Evolutionary conservation across 1,140 invertebrate species (phyloP).

Genomic region (Contarinia nasturtii): DNA sequence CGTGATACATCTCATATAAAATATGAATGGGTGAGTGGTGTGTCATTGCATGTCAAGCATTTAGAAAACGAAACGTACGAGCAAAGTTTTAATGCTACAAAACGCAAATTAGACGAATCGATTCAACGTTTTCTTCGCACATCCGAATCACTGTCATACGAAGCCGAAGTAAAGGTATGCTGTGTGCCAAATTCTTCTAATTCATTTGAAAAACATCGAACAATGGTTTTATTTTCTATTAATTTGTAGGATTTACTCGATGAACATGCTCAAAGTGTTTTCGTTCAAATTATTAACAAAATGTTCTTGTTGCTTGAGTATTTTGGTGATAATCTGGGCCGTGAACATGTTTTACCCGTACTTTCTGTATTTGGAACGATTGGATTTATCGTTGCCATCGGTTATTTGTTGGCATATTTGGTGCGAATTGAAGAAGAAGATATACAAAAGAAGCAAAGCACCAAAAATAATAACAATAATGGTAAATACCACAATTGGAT

Average conservation of each 20-base stretch:
- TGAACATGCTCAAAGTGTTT: constrained; percentile 53
- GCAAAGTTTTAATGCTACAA: constrained; percentile 47
- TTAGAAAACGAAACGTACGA: constrained; percentile 27
- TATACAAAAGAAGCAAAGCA: constrained; percentile 36
- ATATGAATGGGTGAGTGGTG: constrained; percentile 70
- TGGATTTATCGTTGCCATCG: constrained; percentile 56
- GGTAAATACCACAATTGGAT: constrained; percentile 9
- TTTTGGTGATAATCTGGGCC: constrained; percentile 49
- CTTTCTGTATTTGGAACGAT: constrained; percentile 68
- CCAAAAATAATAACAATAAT: constrained; percentile 12
- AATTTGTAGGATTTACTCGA: constrained; percentile 42
- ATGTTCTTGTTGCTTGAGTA: constrained; percentile 51
- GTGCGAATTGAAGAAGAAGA: constrained; percentile 65
- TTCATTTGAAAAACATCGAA: not conserved
- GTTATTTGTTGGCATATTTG: constrained; percentile 77
- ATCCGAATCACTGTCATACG: constrained; percentile 48
- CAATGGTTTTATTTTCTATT: constrained; percentile 10
- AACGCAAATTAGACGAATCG: constrained; percentile 46
- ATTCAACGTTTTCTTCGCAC: constrained; percentile 50
- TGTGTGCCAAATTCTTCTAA: not conserved
- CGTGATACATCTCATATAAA: constrained; percentile 65
- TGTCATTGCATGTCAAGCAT: constrained; percentile 33
- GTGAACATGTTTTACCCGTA: constrained; percentile 63
- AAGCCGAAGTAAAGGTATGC: constrained; percentile 39
- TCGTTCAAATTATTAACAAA: constrained; percentile 45